Percentiles rank a stretch among this genome's conserved stretches.
These are phyloP conservation scores for Coptodon rendalli DNA, from an alignment of 2,113 vertebrate species.

Conservation along the genomic window DNA sequence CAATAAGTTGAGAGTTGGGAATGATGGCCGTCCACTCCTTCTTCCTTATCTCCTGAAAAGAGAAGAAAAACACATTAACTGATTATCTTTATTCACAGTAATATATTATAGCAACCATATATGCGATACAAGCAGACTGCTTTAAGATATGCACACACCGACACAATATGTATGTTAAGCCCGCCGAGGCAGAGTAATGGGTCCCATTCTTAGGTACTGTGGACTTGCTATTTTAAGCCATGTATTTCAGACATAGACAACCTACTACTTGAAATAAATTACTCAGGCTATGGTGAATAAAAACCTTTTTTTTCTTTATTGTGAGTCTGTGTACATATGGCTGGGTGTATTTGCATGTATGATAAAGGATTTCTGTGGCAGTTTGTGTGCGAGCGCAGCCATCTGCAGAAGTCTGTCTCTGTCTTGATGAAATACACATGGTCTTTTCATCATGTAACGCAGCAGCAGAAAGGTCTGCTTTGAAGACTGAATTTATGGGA, in stretches of 20 bases:
- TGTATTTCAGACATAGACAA: conserved; percentile 16
- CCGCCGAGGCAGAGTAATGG: conserved; percentile 12
- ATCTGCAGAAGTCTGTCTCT: neutral
- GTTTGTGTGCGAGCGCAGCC: neutral
- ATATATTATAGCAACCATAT: neutral
- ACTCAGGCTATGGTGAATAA: neutral
- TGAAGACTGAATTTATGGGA: neutral
- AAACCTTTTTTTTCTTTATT: neutral
- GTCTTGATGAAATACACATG: neutral
- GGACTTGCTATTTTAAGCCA: conserved; percentile 46
- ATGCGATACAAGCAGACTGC: neutral
- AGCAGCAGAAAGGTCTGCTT: neutral
- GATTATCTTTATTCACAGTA: neutral
- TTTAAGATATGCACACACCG: neutral
- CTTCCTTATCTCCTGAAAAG: conserved; percentile 77
- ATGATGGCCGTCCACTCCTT: conserved; percentile 98
- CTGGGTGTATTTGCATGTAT: neutral
- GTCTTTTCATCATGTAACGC: neutral
- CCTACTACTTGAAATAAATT: conserved; percentile 33
- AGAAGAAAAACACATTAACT: neutral
- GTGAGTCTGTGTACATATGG: neutral
- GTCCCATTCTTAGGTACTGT: neutral
- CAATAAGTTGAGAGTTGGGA: conserved; percentile 97
- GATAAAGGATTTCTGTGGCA: neutral
- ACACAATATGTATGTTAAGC: conserved; percentile 26